phyloP scores from a whole-genome alignment of 1,140 invertebrate species.

The Bicyclus anynana region DNA sequence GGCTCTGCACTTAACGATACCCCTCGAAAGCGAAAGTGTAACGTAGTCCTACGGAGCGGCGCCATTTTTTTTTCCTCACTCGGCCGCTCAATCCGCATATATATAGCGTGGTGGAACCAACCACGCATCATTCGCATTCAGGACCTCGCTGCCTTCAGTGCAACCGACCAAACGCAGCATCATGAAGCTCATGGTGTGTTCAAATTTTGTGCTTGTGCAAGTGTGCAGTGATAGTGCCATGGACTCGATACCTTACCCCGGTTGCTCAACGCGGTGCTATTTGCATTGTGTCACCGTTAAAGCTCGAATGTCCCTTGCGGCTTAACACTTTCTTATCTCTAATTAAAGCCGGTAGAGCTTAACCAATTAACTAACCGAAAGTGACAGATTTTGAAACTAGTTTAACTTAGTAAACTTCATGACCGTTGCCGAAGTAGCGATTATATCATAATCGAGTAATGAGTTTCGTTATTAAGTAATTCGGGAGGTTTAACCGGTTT shows the following conservation, averaged over 20 bases:
- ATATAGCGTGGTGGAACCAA: constrained; percentile 66
- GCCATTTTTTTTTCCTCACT: constrained; percentile 69
- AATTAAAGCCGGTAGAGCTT: constrained; percentile 5
- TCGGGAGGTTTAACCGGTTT: not conserved
- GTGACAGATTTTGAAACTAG: constrained; percentile 8
- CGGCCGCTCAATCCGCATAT: constrained; percentile 67
- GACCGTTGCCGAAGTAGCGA: not conserved
- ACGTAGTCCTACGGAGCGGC: constrained; percentile 61
- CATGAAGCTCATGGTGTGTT: constrained; percentile 77
- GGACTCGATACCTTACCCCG: constrained; percentile 41
- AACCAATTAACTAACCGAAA: constrained; percentile 12
- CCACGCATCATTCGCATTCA: constrained; percentile 77
- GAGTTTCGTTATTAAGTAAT: not conserved
- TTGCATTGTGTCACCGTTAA: constrained; percentile 21
- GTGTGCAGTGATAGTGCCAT: constrained; percentile 47
- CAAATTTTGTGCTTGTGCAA: constrained; percentile 39
- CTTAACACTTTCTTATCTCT: constrained; percentile 16
- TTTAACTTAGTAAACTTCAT: constrained; percentile 10
- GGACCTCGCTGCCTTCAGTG: constrained; percentile 76
- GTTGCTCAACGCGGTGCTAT: constrained; percentile 47
- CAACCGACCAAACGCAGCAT: constrained; percentile 71
- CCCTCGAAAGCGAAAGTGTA: constrained; percentile 76
- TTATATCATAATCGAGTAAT: not conserved
- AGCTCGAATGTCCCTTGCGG: constrained; percentile 9
- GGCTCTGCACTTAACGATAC: constrained; percentile 43